phyloP scores from a whole-genome alignment of 2,888 invertebrate species.

The Mesorhabditis belari region DNA sequence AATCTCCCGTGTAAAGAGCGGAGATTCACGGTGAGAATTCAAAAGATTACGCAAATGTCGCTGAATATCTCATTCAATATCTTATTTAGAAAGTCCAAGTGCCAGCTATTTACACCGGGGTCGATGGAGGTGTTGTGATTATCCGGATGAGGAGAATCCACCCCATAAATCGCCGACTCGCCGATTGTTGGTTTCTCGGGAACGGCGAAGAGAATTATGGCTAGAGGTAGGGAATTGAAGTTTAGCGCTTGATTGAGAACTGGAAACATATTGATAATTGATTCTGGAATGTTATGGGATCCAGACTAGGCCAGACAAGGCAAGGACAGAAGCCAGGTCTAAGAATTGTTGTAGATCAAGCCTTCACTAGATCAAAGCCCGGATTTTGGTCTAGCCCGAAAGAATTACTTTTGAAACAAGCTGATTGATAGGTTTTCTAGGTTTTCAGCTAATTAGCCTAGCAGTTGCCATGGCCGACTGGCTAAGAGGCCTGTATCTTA shows the following conservation, averaged over 20 bases:
- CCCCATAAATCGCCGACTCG: neutral
- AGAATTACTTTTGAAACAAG: too few relatives aligned
- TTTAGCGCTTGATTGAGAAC: neutral
- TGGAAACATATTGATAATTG: neutral
- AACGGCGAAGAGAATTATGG: neutral
- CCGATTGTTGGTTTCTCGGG: neutral
- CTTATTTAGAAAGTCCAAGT: neutral
- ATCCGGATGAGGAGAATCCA: neutral
- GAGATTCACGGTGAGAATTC: neutral
- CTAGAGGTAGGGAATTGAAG: neutral
- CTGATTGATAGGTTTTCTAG: too few relatives aligned
- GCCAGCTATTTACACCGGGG: neutral
- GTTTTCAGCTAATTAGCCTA: too few relatives aligned
- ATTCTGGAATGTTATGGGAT: too few relatives aligned
- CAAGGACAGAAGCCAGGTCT: too few relatives aligned
- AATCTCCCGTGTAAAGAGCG: neutral
- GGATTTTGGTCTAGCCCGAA: too few relatives aligned
- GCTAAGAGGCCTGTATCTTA: too few relatives aligned
- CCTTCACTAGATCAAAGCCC: too few relatives aligned
- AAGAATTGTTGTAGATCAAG: too few relatives aligned
- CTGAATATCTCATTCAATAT: neutral
- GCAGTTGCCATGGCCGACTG: too few relatives aligned
- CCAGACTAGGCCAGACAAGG: too few relatives aligned
- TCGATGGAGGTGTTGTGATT: neutral
- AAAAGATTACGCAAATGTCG: too few relatives aligned